Evolutionary conservation across 2,888 invertebrate species (phyloP).

Genomic region (Chrysolina americana): DNA sequence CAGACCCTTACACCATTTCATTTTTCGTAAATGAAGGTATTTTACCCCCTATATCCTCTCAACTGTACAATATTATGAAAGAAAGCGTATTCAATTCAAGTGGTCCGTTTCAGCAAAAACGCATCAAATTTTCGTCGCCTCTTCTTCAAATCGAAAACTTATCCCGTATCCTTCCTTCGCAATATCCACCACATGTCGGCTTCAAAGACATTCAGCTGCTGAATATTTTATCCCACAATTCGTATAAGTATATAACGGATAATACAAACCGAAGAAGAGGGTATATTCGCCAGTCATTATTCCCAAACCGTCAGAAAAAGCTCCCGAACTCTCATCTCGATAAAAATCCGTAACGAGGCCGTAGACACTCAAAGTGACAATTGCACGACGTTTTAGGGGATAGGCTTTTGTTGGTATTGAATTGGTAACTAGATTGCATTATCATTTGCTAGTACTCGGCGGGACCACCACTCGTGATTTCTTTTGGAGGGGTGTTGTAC

Average conservation of each 20-base stretch:
- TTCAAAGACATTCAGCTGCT: slow-evolving; percentile 16
- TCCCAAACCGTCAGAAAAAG: slow-evolving; percentile 14
- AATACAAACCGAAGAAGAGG: slow-evolving; percentile 13
- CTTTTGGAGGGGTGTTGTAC: slow-evolving; percentile 21
- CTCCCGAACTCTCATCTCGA: slow-evolving; percentile 25
- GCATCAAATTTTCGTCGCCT: neutral
- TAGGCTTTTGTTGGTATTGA: slow-evolving; percentile 31
- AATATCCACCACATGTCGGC: slow-evolving; percentile 10
- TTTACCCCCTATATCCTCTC: too few relatives aligned
- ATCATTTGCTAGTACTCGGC: slow-evolving; percentile 24
- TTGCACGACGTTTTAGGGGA: slow-evolving; percentile 28
- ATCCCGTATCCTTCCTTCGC: neutral
- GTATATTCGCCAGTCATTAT: slow-evolving; percentile 23
- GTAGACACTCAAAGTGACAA: slow-evolving; percentile 33
- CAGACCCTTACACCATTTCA: too few relatives aligned
- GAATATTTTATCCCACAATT: slow-evolving; percentile 14
- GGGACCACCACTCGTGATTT: slow-evolving; percentile 21
- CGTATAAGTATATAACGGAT: slow-evolving; percentile 21
- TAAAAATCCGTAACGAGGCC: slow-evolving; percentile 31
- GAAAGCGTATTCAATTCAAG: neutral
- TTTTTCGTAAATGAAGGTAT: too few relatives aligned
- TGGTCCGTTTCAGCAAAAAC: neutral
- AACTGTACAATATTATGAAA: too few relatives aligned
- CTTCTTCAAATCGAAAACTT: neutral
- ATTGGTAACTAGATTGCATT: slow-evolving; percentile 33